phyloP scores from a whole-genome alignment of 2,888 invertebrate species.

The Trissoscelio sp. region DNA sequence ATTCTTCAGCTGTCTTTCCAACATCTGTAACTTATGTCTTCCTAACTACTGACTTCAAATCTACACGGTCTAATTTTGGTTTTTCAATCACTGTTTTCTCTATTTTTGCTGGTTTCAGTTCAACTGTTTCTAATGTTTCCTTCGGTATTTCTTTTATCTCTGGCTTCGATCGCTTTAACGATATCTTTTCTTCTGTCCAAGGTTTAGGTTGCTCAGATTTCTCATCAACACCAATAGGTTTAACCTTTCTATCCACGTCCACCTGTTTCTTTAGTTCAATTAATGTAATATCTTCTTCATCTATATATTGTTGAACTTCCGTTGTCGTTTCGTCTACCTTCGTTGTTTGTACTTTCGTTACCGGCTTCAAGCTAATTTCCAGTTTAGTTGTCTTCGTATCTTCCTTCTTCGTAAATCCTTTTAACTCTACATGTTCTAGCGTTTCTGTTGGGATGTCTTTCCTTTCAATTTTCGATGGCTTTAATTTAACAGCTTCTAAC shows the following conservation, averaged over 20 bases:
- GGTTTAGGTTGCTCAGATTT: slow-evolving; percentile 80
- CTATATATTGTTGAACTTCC: slow-evolving; percentile 69
- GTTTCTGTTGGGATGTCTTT: slow-evolving; percentile 25
- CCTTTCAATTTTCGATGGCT: slow-evolving; percentile 79
- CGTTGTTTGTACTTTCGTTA: neutral
- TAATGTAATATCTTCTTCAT: slow-evolving; percentile 73
- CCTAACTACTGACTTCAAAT: slow-evolving; percentile 20
- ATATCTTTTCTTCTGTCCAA: slow-evolving; percentile 88
- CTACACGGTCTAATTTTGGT: slow-evolving; percentile 47
- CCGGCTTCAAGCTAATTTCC: too few species aligned
- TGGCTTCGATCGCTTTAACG: slow-evolving; percentile 84
- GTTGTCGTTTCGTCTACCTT: slow-evolving; percentile 66
- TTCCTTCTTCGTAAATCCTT: too few species aligned
- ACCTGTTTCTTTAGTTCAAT: slow-evolving; percentile 28
- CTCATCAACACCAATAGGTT: too few species aligned
- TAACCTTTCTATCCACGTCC: too few species aligned
- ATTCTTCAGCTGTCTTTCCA: slow-evolving; percentile 71
- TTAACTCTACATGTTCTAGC: slow-evolving; percentile 52
- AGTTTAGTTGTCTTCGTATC: too few species aligned
- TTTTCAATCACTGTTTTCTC: slow-evolving; percentile 40
- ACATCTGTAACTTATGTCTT: neutral
- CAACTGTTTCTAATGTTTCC: too few species aligned
- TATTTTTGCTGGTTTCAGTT: too few species aligned
- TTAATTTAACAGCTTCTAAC: slow-evolving; percentile 79
- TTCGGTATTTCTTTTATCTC: slow-evolving; percentile 80